Evolutionary conservation across 2,797 vertebrate genomes (phyloP), one percentile per base, ranked within the genome.

Genomic region (Fratercula arctica): DNA sequence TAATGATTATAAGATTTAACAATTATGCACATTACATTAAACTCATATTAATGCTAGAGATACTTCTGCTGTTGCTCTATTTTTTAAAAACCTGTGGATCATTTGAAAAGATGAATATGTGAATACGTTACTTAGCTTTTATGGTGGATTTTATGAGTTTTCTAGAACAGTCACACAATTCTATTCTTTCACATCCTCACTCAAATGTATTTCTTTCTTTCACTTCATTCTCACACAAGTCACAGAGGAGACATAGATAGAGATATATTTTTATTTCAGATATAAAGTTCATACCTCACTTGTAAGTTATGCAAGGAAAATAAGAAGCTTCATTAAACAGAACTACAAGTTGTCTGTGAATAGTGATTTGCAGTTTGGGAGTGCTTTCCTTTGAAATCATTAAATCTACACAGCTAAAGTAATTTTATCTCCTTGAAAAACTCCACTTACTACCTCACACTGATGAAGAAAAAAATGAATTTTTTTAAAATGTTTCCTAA

Each of bases 251-350:
- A 92, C 85, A 95, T 94, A 95, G 74, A 57, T 74, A 50, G 15
- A 60, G 68, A 89, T 90, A 73, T 85, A 90, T 94, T 97, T 97
- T 96, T 96, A 95, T 95, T 94, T 96, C 85, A 70, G 79, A 91
- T 92, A 60, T 97, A 97, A 97, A 97, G 97, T 96, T 97, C 89
- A 96, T 94, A 64, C 73, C 33, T 96, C 93, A 76, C 77, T 97
- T 95, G 85, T 97, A 97, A 97, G 87, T 96, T 98, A 95, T 84
- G 89, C 73, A 95, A 96, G 79, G 87, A 95, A 97, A 97, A 97
- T 77, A 95, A 64, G 94, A 97, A 96, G 75, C 82, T 95, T 96
- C 97, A 97, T 97, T 97, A 98, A 97, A 93, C 87, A 95, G 94
- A 94, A 75, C 63, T 94, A 94, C 91, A 96, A 96, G 96, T 96